These are phyloP conservation scores for Peromyscus nudipes DNA, from an alignment of 2,797 vertebrate genomes.

Conservation along the genomic window DNA sequence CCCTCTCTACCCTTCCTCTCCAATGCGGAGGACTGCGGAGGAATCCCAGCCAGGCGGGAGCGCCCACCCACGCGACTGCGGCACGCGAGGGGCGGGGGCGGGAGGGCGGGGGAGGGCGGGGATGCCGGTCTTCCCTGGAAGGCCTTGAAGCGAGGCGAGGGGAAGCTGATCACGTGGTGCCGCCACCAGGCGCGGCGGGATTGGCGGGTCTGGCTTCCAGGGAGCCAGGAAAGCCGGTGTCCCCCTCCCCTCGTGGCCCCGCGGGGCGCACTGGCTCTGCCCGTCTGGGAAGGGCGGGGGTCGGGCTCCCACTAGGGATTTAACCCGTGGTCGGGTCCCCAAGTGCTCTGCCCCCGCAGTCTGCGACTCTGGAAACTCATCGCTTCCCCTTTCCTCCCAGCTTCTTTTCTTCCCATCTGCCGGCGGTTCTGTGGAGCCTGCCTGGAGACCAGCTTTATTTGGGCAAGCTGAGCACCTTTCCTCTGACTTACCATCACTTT, in stretches of 20 bases:
- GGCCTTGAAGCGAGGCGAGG: not conserved
- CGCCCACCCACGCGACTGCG: slow-evolving; percentile 22
- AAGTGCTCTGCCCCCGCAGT: not conserved
- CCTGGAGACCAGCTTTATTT: slow-evolving; percentile 39
- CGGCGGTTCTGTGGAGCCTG: not conserved
- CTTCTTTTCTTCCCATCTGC: not conserved
- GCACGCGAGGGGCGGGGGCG: slow-evolving; percentile 29
- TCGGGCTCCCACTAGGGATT: not conserved
- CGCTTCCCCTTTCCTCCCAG: not conserved
- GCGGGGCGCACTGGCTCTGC: not conserved
- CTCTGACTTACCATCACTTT: not conserved
- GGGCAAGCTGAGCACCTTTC: slow-evolving; percentile 38
- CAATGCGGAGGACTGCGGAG: slow-evolving; percentile 71
- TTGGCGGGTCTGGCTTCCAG: not conserved
- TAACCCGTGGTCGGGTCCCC: not conserved
- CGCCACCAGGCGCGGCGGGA: slow-evolving; percentile 50
- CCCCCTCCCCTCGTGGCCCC: not conserved
- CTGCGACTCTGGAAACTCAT: not conserved
- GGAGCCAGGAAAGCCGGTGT: not conserved
- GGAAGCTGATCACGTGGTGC: slow-evolving; percentile 56
- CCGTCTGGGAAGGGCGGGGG: not conserved
- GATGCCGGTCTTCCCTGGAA: slow-evolving; percentile 71
- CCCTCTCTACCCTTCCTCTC: not conserved
- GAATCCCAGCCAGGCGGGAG: slow-evolving; percentile 63
- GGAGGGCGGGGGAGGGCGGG: slow-evolving; percentile 49